Conservation (phyloP, 2,113 vertebrate genomes). For the cattle (Bos taurus) region DNA sequence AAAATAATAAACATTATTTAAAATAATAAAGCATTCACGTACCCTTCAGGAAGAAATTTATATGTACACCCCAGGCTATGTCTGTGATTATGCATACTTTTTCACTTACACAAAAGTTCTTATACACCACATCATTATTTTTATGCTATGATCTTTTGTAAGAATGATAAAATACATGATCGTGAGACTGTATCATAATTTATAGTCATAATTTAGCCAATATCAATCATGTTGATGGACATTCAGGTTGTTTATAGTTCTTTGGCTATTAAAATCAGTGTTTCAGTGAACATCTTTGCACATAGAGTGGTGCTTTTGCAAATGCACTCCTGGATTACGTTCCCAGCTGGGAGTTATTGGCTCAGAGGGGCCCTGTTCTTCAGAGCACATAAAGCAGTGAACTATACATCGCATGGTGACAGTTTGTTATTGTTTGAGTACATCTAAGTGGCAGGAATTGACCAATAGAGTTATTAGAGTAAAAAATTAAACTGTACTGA, state of each 20-base stretch:
- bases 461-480: background rate
- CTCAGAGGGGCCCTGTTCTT: background rate
- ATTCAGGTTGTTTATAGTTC: background rate
- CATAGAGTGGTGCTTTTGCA: background rate
- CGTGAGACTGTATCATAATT: background rate
- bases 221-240: background rate
- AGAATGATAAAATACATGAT: background rate
- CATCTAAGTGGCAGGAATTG: constrained; percentile 1
- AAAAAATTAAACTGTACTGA: background rate
- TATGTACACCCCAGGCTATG: background rate
- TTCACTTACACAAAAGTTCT: background rate
- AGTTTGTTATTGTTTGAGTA: background rate
- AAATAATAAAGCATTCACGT: background rate
- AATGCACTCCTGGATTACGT: background rate
- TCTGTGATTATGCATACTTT: background rate
- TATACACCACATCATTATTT: background rate
- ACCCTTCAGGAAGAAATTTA: background rate
- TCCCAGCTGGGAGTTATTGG: background rate
- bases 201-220: background rate
- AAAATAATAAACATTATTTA: background rate
- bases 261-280: background rate
- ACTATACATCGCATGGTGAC: background rate
- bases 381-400: background rate
- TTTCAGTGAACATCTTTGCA: background rate
- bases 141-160: background rate